These are phyloP conservation scores for Drosophila aldrichi DNA, from an alignment of 2,888 invertebrate species.

Conservation along the genomic window DNA sequence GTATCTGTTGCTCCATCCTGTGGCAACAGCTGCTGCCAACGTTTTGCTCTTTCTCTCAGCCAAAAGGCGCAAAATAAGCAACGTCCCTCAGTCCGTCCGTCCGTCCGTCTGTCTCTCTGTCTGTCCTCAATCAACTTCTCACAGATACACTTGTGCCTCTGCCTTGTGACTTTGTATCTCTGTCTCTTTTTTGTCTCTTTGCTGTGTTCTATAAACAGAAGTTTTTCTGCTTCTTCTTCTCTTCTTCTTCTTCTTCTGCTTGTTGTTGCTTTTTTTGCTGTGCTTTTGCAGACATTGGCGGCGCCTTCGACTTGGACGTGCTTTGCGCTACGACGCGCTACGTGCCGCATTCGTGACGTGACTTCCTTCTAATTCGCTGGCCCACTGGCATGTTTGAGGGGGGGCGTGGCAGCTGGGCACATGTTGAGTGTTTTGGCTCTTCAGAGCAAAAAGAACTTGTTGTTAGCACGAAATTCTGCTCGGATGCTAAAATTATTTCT, in stretches of 20 bases:
- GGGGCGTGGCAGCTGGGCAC: background rate
- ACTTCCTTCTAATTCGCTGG: constrained; percentile 65
- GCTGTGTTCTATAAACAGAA: constrained; percentile 69
- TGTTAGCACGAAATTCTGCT: background rate
- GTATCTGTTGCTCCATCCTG: constrained; percentile 76
- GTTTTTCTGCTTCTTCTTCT: constrained; percentile 20
- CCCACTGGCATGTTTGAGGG: constrained; percentile 29
- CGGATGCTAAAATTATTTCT: constrained; percentile 2
- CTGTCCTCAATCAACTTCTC: constrained; percentile 70
- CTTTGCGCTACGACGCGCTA: constrained; percentile 57
- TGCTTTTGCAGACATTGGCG: constrained; percentile 60
- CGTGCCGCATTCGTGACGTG: constrained; percentile 74
- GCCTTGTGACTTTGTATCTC: constrained; percentile 19
- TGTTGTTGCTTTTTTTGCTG: background rate
- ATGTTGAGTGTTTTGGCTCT: constrained; percentile 11
- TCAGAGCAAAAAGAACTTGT: constrained; percentile 9
- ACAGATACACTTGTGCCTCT: constrained; percentile 68
- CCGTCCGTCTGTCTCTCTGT: constrained; percentile 33
- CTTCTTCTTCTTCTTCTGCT: background rate
- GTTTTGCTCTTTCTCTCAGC: constrained; percentile 45
- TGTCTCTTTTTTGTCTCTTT: constrained; percentile 11
- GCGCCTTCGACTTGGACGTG: constrained; percentile 71
- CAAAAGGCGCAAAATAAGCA: constrained; percentile 67
- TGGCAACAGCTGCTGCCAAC: constrained; percentile 66
- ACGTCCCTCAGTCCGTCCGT: constrained; percentile 25